phyloP scores from a whole-genome alignment of 2,888 invertebrate species.

The Schizotus pectinicornis region DNA sequence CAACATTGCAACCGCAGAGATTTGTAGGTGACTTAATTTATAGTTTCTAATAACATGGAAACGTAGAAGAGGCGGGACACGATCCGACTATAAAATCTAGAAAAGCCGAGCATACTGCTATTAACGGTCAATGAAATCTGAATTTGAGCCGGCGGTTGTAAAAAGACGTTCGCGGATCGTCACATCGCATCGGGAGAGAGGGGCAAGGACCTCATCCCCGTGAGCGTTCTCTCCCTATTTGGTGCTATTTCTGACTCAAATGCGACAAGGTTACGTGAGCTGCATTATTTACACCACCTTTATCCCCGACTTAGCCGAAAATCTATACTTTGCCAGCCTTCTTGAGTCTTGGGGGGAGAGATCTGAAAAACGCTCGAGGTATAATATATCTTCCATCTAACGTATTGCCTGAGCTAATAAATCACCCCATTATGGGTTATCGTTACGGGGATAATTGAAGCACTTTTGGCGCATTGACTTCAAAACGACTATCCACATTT shows the following conservation, averaged over 20 bases:
- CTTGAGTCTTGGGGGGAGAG: slow-evolving; percentile 30
- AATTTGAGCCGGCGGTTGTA: not conserved
- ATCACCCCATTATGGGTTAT: slow-evolving; percentile 13
- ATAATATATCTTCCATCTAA: slow-evolving; percentile 36
- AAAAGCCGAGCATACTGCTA: not conserved
- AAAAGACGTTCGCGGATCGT: slow-evolving; percentile 13
- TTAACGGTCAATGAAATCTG: slow-evolving; percentile 7
- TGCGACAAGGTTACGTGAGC: slow-evolving; percentile 51
- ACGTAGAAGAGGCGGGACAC: too few species aligned
- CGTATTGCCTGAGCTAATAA: slow-evolving; percentile 20
- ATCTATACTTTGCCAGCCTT: slow-evolving; percentile 46
- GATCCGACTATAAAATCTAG: too few species aligned
- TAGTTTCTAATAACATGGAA: too few species aligned
- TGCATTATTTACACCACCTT: slow-evolving; percentile 56
- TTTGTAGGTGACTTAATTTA: too few species aligned
- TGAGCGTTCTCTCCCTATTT: slow-evolving; percentile 40
- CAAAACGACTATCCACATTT: not conserved
- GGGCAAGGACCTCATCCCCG: slow-evolving; percentile 32
- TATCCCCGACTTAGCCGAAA: slow-evolving; percentile 51
- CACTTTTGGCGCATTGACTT: slow-evolving; percentile 9
- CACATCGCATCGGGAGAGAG: slow-evolving; percentile 27
- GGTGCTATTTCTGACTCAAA: slow-evolving; percentile 49
- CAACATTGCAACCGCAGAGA: too few species aligned
- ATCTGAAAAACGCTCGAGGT: slow-evolving; percentile 31
- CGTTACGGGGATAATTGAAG: slow-evolving; percentile 24